phyloP scores from a whole-genome alignment of 2,888 invertebrate species.

The Villa cingulata region DNA sequence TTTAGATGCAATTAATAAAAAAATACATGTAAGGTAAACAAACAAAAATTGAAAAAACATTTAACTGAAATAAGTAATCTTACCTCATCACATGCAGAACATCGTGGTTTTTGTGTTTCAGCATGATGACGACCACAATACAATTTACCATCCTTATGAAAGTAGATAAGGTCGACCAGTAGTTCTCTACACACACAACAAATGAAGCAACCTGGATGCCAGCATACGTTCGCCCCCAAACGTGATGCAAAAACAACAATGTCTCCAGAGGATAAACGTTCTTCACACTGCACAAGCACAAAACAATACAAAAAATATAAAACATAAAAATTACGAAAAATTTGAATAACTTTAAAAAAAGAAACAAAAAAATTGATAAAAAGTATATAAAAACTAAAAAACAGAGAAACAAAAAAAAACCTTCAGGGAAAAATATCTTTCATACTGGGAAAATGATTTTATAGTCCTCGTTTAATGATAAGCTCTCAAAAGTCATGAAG shows the following conservation, averaged over 20 bases:
- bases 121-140: constrained; percentile 97
- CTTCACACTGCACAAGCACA: constrained; percentile 60
- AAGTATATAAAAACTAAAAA: constrained; percentile 2
- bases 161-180: constrained; percentile 94
- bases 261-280: constrained; percentile 71
- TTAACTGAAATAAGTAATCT: constrained; percentile 17
- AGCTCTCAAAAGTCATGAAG: constrained; percentile 7
- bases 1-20: no score
- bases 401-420: background rate
- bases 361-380: background rate
- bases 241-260: constrained; percentile 83
- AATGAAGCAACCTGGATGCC: constrained; percentile 94
- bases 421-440: background rate
- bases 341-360: background rate
- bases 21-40: no score
- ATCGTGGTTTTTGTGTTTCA: constrained; percentile 89
- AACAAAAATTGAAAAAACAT: no score
- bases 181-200: constrained; percentile 87
- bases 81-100: constrained; percentile 96
- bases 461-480: constrained; percentile 1
- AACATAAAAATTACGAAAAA: background rate
- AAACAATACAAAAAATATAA: constrained; percentile 9
- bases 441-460: constrained; percentile 4
- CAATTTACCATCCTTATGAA: constrained; percentile 75
- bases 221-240: constrained; percentile 68